phyloP scores from a whole-genome alignment of 2,797 vertebrate genomes.

The Pogonophryne albipinna region DNA sequence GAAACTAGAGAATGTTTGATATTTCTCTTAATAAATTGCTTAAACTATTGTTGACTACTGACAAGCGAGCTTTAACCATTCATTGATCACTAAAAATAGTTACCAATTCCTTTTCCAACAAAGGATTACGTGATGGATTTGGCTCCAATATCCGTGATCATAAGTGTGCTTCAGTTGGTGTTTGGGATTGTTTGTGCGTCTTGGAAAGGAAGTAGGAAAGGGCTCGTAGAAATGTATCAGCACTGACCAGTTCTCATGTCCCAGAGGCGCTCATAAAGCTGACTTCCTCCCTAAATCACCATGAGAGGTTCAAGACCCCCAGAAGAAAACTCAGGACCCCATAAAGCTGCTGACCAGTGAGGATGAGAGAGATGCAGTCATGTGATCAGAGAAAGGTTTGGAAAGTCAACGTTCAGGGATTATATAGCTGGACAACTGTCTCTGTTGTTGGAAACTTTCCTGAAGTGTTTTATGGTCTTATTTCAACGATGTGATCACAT shows the following conservation, averaged over 20 bases:
- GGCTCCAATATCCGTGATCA: neutral
- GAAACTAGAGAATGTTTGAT: no score
- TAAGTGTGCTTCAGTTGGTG: neutral
- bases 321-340: constrained; percentile 31
- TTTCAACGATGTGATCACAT: no score
- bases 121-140: neutral
- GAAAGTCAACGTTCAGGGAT: no score
- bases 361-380: neutral
- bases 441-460: neutral
- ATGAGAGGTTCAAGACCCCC: constrained; percentile 38
- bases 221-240: constrained; percentile 35
- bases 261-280: constrained; percentile 45
- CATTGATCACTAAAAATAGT: neutral
- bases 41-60: no score
- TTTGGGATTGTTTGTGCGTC: neutral
- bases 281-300: constrained; percentile 6
- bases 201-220: no score
- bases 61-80: neutral
- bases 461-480: no score
- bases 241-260: constrained; percentile 34
- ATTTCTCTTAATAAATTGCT: no score
- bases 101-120: no score
- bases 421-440: no score
- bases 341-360: constrained; percentile 31
- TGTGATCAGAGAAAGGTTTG: constrained; percentile 2